Base-by-base conservation (phyloP, 53 echinoderm and acorn worm genomes). In the Crossaster papposus region DNA sequence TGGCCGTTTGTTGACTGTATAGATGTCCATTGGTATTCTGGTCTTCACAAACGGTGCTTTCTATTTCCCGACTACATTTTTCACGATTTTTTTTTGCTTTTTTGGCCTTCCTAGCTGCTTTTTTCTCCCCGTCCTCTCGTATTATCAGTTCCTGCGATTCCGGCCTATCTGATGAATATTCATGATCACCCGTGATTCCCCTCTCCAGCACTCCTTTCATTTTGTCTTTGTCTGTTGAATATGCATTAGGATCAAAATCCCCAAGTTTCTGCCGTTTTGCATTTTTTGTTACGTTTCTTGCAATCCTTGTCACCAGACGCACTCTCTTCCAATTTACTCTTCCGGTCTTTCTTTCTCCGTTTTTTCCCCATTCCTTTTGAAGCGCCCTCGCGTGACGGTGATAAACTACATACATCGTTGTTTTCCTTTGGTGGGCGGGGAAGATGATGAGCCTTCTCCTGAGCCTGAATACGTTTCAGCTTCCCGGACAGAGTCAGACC, bases 401-500 rank as follows among this genome's bases (percentile, higher is more conserved):
- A 26, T 26, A 3, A 23, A 26, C 68, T 12, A 10, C 28, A 11
- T 23, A 23, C 68, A 24, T 26, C 28, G 68, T 15, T 32, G 75
- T 36, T 17, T 74, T 73, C 74, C 68, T 26, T 70, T 36, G 36
- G 30, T 54, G 76, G 28, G 3, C 15, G 55, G 62, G 58, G 36
- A 0, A 35, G 77, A n/a, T 36, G 36, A n/a, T 24, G 34, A 58
- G 37, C 58, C 8, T 75, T 64, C 24, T 98, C 98, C 72, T 98
- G 98, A 35, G 89, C 93, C 85, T 98, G 90, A n/a, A 96, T 86
- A 30, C 98, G 74, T 79, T 92, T 91, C 23, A 98, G 91, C 89
- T 98, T 98, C 36, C 95, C 98, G 11, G 89, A 93, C 32, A 92
- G 85, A 72, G 78, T 94, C 64, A 95, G 92, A n/a, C 98, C 98